Evolutionary conservation across 2,113 vertebrate genomes (phyloP), one percentile per base, ranked within the genome.

Genomic region (Scortum barcoo): DNA sequence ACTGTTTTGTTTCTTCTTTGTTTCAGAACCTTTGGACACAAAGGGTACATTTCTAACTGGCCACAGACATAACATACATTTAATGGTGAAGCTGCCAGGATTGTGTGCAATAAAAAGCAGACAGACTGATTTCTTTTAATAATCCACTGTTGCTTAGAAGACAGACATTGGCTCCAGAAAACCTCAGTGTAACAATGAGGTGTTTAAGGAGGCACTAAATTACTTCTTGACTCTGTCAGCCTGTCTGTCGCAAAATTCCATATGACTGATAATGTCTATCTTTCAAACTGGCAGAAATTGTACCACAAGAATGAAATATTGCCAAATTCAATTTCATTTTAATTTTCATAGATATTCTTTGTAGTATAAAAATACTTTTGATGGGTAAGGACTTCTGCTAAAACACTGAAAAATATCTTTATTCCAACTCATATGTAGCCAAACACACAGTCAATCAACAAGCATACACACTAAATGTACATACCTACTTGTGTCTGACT

Each of bases 71-170:
- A 33, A 2, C 7, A 10, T 30, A 62, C n/a, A 38, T 46, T 24
- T 61, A 20, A 48, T 40, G 57, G 48, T 63, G 46, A 51, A 19
- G 51, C 36, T 60, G 58, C 22, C 54, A 72, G 68, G 81, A 65
- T 24, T 2, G n/a, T 16, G 72, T 46, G 63, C 11, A 53, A 33
- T n/a, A n/a, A 58, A 24, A n/a, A n/a, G 90, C 82, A n/a, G n/a
- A 89, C 93, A 90, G 63, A 78, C 54, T 90, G 70, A 85, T 90
- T 87, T 91, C 84, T 86, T 89, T 92, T 93, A 91, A 91, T 85
- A 78, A 87, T 92, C 89, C 91, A 89, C 93, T 94, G 92, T 92
- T 91, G 72, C 63, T 83, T 88, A 81, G 90, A 89, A 67, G 86
- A 87, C 72, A 7, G 77, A 22, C 33, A 6, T 36, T 36, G 33